Conservation (phyloP, 2,797 vertebrate species). For the Tenualosa ilisha region DNA sequence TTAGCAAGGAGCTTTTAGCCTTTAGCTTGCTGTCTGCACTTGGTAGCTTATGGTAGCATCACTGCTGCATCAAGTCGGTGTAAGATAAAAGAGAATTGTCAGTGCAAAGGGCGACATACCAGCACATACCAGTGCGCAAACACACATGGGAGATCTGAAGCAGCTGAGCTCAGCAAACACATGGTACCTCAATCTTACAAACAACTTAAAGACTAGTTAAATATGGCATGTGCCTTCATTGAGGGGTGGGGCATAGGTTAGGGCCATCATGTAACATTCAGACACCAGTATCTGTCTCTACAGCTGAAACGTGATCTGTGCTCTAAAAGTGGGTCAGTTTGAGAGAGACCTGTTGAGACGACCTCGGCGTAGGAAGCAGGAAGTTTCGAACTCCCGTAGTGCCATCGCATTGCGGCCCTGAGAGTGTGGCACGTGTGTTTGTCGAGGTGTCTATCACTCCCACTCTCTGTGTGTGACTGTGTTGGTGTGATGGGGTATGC, state of each 20-base stretch:
- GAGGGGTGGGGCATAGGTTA: neutral
- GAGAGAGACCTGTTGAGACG: constrained; percentile 11
- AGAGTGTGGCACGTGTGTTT: neutral
- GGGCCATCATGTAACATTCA: neutral
- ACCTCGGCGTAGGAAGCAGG: neutral
- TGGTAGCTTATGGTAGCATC: neutral
- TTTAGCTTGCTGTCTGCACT: neutral
- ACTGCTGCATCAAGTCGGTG: neutral
- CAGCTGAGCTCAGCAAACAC: neutral
- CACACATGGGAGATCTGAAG: neutral
- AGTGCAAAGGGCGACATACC: neutral
- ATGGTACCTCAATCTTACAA: constrained; percentile 1
- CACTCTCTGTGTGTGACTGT: neutral
- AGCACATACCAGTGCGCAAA: neutral
- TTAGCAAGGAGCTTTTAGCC: too few species aligned
- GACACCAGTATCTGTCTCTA: neutral
- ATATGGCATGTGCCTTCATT: neutral
- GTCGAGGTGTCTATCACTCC: neutral
- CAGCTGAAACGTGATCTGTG: neutral
- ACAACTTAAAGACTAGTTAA: neutral
- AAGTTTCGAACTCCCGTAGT: neutral
- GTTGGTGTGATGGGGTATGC: constrained; percentile 15
- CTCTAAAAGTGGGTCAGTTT: constrained; percentile 1
- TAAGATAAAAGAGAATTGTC: neutral
- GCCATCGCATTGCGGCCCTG: neutral